A percentile compares a stretch with the other conserved stretches of the same genome.
phyloP scores from a whole-genome alignment of 2,113 vertebrate genomes.

The Brevimyrus niger region DNA sequence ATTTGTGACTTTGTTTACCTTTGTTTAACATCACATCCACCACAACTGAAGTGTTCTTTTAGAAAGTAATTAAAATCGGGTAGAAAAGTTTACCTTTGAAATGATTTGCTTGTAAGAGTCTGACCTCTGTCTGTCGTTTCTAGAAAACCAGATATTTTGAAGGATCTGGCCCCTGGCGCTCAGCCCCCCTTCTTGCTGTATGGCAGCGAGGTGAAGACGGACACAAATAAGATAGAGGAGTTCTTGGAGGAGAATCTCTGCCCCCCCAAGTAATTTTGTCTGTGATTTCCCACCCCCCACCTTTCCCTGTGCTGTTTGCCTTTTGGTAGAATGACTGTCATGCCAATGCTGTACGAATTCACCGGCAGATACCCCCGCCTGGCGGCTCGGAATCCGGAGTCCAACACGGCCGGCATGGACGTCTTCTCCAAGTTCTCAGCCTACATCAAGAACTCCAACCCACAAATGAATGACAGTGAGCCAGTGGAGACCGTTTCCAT shows the following conservation, averaged over 20 bases:
- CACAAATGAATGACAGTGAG: slow-evolving; percentile 72
- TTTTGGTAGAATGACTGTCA: not conserved
- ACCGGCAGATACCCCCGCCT: slow-evolving; percentile 69
- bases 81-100: not conserved
- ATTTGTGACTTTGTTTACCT: not conserved
- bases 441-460: slow-evolving; percentile 85
- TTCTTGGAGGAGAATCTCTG: slow-evolving; percentile 78
- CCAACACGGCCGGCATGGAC: slow-evolving; percentile 81
- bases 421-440: slow-evolving; percentile 87
- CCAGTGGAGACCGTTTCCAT: not conserved
- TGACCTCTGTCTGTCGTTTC: not conserved
- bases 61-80: not conserved
- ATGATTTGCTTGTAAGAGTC: not conserved
- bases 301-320: not conserved
- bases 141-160: slow-evolving; percentile 77
- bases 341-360: not conserved
- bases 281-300: not conserved
- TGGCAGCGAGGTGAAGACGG: slow-evolving; percentile 76
- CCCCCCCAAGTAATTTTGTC: slow-evolving; percentile 68
- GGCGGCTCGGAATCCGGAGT: slow-evolving; percentile 78
- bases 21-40: not conserved
- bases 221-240: slow-evolving; percentile 91
- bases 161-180: slow-evolving; percentile 78
- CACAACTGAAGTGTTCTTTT: not conserved
- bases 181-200: slow-evolving; percentile 82